A percentile compares a stretch with the other conserved stretches of the same genome.
phyloP scores from a whole-genome alignment of 2,888 invertebrate species.

The Tenthredo livida region DNA sequence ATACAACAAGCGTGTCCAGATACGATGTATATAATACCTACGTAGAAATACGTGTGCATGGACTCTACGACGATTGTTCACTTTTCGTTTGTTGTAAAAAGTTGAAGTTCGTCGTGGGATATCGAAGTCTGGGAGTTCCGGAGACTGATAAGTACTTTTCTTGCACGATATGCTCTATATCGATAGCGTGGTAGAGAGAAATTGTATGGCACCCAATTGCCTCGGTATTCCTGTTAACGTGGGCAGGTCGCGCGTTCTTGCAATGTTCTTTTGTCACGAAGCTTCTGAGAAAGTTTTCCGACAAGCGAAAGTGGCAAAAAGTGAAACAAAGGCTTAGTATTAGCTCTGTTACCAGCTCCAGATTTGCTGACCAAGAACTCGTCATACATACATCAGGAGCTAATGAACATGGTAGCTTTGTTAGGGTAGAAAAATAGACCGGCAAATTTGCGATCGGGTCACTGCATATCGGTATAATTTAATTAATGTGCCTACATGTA shows the following conservation, averaged over 20 bases:
- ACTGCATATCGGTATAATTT: background rate
- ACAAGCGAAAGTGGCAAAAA: constrained; percentile 49
- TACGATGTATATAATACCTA: too few species aligned
- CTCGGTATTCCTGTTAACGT: constrained; percentile 30
- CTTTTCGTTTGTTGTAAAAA: background rate
- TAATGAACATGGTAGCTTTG: background rate
- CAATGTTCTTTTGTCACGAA: constrained; percentile 49
- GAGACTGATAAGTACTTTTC: constrained; percentile 37
- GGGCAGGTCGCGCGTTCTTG: constrained; percentile 36
- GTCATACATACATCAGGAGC: background rate
- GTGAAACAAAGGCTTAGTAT: constrained; percentile 36
- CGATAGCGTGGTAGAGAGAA: constrained; percentile 22
- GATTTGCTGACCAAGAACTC: constrained; percentile 11
- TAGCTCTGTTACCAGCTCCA: background rate
- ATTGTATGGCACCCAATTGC: constrained; percentile 32
- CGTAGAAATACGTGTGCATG: background rate
- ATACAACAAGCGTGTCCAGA: background rate
- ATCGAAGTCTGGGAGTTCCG: background rate
- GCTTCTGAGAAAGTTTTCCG: constrained; percentile 40
- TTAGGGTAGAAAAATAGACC: background rate
- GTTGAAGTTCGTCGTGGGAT: background rate
- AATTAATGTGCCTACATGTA: background rate
- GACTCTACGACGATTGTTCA: background rate
- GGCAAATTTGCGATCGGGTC: background rate
- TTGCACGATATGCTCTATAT: background rate